These are phyloP conservation scores for Athalia cordata DNA, from an alignment of 2,888 invertebrate species.

Conservation along the genomic window DNA sequence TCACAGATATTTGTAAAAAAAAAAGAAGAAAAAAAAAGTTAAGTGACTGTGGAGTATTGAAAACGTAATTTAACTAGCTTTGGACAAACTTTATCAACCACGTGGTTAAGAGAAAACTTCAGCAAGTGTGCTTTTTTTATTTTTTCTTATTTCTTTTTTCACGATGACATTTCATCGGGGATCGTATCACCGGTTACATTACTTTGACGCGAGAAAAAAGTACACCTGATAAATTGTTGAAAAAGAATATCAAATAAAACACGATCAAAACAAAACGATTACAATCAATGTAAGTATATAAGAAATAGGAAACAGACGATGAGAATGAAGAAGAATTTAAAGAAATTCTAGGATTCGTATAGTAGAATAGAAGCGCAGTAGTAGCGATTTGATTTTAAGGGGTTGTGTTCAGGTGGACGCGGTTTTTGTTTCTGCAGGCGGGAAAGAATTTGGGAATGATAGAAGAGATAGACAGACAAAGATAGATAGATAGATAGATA, in stretches of 20 bases:
- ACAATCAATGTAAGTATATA: slow-evolving; percentile 40
- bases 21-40: slow-evolving; percentile 44
- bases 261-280: no score
- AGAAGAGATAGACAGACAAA: slow-evolving; percentile 49
- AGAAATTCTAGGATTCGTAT: slow-evolving; percentile 42
- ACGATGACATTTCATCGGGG: no score
- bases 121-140: no score
- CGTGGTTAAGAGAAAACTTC: no score
- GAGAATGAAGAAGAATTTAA: slow-evolving; percentile 50
- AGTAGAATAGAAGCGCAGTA: slow-evolving; percentile 33
- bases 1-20: slow-evolving; percentile 49
- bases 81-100: no score
- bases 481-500: slow-evolving; percentile 49
- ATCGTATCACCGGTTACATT: no score
- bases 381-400: slow-evolving; percentile 46
- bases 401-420: not conserved
- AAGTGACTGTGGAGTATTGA: no score
- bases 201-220: no score
- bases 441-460: slow-evolving; percentile 48
- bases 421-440: slow-evolving; percentile 4
- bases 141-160: no score
- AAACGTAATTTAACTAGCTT: no score
- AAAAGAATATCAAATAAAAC: no score
- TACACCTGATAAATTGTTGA: no score
- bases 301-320: slow-evolving; percentile 57